Conservation (phyloP, 2,888 invertebrate genomes). For the Pterostichus niger region DNA sequence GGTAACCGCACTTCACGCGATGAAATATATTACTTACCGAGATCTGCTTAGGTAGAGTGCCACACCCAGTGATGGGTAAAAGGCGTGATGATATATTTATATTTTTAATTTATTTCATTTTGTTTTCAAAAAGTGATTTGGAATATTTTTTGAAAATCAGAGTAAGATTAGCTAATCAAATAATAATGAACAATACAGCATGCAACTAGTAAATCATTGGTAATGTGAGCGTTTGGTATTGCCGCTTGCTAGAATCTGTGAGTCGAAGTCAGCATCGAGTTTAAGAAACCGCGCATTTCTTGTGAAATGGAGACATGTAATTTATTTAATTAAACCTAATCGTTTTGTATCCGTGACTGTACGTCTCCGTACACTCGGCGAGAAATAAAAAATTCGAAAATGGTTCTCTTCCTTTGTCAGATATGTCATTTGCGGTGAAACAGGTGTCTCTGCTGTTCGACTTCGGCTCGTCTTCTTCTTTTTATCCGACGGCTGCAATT, state of each 20-base stretch:
- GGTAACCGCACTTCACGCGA: no score
- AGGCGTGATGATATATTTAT: no score
- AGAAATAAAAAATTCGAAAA: slow-evolving; percentile 70
- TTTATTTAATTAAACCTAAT: slow-evolving; percentile 77
- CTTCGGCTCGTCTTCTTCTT: background rate
- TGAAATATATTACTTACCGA: no score
- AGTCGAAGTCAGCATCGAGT: background rate
- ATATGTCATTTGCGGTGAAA: slow-evolving; percentile 75
- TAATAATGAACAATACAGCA: no score
- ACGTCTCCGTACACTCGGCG: slow-evolving; percentile 62
- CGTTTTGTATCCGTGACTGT: slow-evolving; percentile 76
- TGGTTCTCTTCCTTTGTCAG: slow-evolving; percentile 75
- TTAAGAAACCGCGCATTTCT: slow-evolving; percentile 72
- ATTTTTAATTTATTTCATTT: no score
- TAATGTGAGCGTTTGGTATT: background rate
- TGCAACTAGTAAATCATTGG: no score
- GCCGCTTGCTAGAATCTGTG: slow-evolving; percentile 5
- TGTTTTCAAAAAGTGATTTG: no score
- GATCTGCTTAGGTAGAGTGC: no score
- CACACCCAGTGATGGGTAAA: no score
- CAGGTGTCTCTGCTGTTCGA: slow-evolving; percentile 73
- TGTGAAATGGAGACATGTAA: slow-evolving; percentile 76
- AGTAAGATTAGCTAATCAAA: no score
- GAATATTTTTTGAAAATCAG: no score
- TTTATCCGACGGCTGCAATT: slow-evolving; percentile 38